Percentiles rank a stretch among this genome's conserved stretches.
Conservation (phyloP, 2,113 vertebrate species). For the Catharus bicknelli region DNA sequence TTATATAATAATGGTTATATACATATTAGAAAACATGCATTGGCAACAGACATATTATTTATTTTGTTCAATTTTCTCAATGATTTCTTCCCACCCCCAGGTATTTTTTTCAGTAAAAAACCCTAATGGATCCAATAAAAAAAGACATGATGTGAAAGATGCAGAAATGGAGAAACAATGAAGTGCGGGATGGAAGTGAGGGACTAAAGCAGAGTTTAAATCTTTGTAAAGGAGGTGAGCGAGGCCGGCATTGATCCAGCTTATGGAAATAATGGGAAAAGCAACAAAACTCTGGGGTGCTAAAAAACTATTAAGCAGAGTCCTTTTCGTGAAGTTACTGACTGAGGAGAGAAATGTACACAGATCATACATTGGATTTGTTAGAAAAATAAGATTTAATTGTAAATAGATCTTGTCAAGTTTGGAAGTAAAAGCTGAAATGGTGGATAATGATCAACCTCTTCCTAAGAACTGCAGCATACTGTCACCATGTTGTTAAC, state of each 20-base stretch:
- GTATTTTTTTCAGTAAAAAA: not conserved
- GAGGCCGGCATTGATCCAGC: not conserved
- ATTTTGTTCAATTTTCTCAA: not conserved
- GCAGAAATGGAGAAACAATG: not conserved
- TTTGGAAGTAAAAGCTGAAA: not conserved
- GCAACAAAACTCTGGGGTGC: not conserved
- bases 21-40: not conserved
- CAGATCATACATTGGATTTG: not conserved
- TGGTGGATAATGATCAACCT: not conserved
- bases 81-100: fast-evolving
- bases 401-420: not conserved
- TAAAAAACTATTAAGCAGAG: not conserved
- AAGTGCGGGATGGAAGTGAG: not conserved
- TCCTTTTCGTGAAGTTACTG: not conserved
- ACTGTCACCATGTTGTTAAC: not conserved
- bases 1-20: not conserved
- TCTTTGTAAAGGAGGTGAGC: fast-evolving
- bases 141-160: not conserved
- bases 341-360: not conserved
- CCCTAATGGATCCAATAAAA: not conserved
- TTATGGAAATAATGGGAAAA: not conserved
- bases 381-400: not conserved
- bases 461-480: not conserved
- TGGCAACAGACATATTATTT: not conserved
- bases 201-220: not conserved